Conservation (phyloP, 2,797 vertebrate species). For the Mormyrops boulengeri region DNA sequence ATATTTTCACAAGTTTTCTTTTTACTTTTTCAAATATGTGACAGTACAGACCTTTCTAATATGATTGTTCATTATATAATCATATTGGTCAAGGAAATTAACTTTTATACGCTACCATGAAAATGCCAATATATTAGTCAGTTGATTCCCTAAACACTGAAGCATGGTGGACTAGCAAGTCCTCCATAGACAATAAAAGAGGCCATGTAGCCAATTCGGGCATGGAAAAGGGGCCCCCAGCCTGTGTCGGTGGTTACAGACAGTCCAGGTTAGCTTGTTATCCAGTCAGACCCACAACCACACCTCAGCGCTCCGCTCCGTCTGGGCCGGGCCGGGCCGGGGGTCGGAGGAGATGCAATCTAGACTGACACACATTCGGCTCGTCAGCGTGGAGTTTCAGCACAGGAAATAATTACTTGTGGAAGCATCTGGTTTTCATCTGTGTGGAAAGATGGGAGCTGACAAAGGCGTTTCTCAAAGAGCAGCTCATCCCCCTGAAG, state of each 20-base stretch:
- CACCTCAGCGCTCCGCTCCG: not conserved
- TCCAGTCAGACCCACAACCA: not conserved
- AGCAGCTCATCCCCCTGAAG: not conserved
- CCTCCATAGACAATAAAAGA: not conserved
- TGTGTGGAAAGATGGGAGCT: constrained; percentile 27
- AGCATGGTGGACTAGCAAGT: not conserved
- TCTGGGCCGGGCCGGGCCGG: not conserved
- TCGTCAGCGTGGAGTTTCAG: constrained; percentile 26
- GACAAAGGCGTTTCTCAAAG: constrained; percentile 29
- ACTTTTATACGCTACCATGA: not conserved
- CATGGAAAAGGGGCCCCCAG: not conserved
- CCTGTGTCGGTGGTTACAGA: not conserved
- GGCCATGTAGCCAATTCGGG: not conserved
- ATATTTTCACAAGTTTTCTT: not conserved
- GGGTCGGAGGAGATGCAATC: constrained; percentile 25
- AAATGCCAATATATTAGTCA: not conserved
- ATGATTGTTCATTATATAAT: not conserved
- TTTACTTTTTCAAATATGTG: not conserved
- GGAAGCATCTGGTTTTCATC: constrained; percentile 32
- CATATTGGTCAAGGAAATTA: not conserved
- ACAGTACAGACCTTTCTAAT: not conserved
- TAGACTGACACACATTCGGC: constrained; percentile 28
- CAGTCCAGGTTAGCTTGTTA: constrained; percentile 6
- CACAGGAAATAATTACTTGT: constrained; percentile 32
- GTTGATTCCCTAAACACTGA: not conserved